Evolutionary conservation across 2,888 invertebrate genomes (phyloP).

Genomic region (Hypomecis punctinalis): DNA sequence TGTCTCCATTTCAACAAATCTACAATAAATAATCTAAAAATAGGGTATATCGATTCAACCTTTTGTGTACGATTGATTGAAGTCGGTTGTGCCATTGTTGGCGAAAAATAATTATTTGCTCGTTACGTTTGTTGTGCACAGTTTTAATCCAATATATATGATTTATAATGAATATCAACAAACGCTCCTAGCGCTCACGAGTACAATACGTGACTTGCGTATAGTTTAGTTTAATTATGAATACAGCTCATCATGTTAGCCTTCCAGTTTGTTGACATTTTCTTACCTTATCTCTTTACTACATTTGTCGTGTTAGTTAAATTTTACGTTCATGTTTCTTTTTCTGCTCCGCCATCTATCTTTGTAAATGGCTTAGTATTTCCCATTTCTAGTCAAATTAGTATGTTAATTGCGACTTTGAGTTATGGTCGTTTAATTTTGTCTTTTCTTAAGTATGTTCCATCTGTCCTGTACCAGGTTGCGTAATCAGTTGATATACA

Average conservation of each 20-base stretch:
- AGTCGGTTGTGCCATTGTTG: too few species aligned
- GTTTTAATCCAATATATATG: too few species aligned
- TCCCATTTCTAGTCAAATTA: conserved; percentile 14
- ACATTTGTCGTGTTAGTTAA: conserved; percentile 8
- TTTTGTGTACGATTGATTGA: too few species aligned
- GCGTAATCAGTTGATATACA: neutral
- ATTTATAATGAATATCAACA: too few species aligned
- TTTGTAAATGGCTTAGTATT: conserved; percentile 8
- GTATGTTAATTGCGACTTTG: conserved; percentile 15
- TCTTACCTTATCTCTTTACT: conserved; percentile 1
- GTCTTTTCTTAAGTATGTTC: neutral
- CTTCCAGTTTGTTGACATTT: conserved; percentile 4
- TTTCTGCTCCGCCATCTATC: conserved; percentile 13
- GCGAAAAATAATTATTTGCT: too few species aligned
- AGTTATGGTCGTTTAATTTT: conserved; percentile 14
- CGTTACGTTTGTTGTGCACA: too few species aligned
- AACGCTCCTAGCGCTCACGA: too few species aligned
- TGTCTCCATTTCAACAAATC: too few species aligned
- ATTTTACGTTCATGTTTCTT: conserved; percentile 9
- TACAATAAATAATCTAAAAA: too few species aligned
- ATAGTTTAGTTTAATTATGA: too few species aligned
- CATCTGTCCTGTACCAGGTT: neutral
- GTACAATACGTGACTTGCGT: too few species aligned
- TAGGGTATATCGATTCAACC: too few species aligned
- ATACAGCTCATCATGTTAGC: neutral